Conservation (phyloP, 2,888 invertebrate species). For the Melanostoma scalare region DNA sequence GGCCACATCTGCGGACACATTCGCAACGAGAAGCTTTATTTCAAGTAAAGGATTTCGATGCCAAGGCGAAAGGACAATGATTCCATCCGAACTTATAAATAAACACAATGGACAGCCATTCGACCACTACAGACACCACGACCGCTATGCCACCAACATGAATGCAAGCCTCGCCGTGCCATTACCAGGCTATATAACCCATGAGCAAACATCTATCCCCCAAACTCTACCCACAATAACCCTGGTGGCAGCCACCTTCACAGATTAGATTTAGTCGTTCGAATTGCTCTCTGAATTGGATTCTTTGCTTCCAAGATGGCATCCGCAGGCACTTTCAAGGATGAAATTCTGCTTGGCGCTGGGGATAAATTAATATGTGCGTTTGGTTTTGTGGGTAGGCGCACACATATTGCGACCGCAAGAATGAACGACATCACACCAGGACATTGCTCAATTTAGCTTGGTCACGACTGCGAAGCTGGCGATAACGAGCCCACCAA, state of each 20-base stretch:
- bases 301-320: slow-evolving; percentile 71
- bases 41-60: slow-evolving; percentile 61
- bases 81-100: slow-evolving; percentile 69
- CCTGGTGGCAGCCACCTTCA: slow-evolving; percentile 58
- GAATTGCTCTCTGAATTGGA: slow-evolving; percentile 63
- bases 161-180: slow-evolving; percentile 46
- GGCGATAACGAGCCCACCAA: slow-evolving; percentile 43
- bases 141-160: slow-evolving; percentile 55
- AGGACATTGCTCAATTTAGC: slow-evolving; percentile 67
- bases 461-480: slow-evolving; percentile 53
- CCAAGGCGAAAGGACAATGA: slow-evolving; percentile 62
- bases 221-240: slow-evolving; percentile 1
- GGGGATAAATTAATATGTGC: slow-evolving; percentile 69
- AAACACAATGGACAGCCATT: slow-evolving; percentile 70
- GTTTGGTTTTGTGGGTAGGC: slow-evolving; percentile 67
- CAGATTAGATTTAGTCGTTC: slow-evolving; percentile 65
- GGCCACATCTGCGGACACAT: slow-evolving; percentile 57
- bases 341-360: slow-evolving; percentile 58
- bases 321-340: slow-evolving; percentile 69
- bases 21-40: slow-evolving; percentile 51
- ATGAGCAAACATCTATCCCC: slow-evolving; percentile 9
- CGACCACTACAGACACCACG: slow-evolving; percentile 65
- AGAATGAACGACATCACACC: slow-evolving; percentile 61
- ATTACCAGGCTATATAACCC: slow-evolving; percentile 36
- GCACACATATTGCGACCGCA: slow-evolving; percentile 69